A percentile compares a stretch with the other conserved stretches of the same genome.
phyloP scores from a whole-genome alignment of 1,140 invertebrate species.

The Lucilia sericata region DNA sequence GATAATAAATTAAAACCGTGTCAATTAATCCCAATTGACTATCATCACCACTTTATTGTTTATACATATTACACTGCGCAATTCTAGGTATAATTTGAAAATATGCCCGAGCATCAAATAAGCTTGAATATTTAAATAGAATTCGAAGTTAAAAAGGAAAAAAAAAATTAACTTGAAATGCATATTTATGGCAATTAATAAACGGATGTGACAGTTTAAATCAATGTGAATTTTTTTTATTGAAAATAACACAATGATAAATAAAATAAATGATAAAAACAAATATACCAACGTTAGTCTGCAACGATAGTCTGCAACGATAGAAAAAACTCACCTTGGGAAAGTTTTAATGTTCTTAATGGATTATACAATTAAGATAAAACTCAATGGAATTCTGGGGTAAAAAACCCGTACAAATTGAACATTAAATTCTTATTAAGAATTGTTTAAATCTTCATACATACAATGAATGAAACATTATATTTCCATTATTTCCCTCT shows the following conservation, averaged over 20 bases:
- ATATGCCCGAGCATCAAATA: neutral
- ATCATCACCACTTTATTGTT: neutral
- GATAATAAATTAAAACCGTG: conserved; percentile 28
- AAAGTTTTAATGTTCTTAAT: too few relatives aligned
- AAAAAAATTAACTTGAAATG: neutral
- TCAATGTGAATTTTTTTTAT: neutral
- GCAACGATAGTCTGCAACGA: too few relatives aligned
- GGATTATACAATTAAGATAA: too few relatives aligned
- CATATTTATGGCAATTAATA: conserved; percentile 18
- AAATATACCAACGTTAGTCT: too few relatives aligned
- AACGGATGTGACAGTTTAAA: neutral
- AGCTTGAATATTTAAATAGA: neutral
- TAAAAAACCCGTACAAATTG: too few relatives aligned
- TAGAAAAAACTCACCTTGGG: too few relatives aligned
- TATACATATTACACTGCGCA: neutral
- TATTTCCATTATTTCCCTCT: too few relatives aligned
- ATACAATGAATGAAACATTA: too few relatives aligned
- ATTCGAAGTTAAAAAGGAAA: neutral
- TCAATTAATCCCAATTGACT: conserved; percentile 35
- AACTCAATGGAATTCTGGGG: too few relatives aligned
- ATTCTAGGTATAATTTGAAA: neutral
- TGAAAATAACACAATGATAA: neutral
- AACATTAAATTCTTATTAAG: too few relatives aligned
- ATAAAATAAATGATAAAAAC: too few relatives aligned
- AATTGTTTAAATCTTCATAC: too few relatives aligned